phyloP scores from a whole-genome alignment of 2,888 invertebrate genomes.

The Mactromeris polynyma region DNA sequence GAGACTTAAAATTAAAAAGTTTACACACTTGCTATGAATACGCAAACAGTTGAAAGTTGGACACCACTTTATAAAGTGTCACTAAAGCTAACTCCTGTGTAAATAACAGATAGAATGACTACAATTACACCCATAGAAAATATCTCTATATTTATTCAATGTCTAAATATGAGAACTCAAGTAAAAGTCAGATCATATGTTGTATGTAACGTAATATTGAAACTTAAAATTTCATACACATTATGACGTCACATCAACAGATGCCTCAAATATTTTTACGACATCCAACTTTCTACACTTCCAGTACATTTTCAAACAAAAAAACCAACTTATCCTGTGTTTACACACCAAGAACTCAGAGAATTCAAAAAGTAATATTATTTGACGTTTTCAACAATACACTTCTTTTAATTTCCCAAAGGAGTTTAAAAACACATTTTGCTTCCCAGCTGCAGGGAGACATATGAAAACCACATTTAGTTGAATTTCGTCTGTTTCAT shows the following conservation, averaged over 20 bases:
- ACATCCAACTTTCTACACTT: not conserved
- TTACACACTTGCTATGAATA: not conserved
- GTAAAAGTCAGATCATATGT: not conserved
- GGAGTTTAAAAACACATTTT: slow-evolving; percentile 8
- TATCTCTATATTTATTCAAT: not conserved
- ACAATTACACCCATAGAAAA: not conserved
- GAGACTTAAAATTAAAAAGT: not conserved
- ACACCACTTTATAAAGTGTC: not conserved
- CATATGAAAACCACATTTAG: not conserved
- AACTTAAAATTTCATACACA: not conserved
- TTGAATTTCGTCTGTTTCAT: not conserved
- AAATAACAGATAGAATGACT: not conserved
- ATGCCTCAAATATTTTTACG: not conserved
- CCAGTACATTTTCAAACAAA: not conserved
- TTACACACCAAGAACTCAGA: slow-evolving; percentile 53
- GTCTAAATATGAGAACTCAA: not conserved
- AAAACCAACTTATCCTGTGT: not conserved
- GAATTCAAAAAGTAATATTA: not conserved
- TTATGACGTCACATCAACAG: not conserved
- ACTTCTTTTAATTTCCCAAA: slow-evolving; percentile 1
- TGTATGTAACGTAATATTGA: not conserved
- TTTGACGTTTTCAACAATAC: not conserved
- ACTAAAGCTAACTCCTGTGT: not conserved
- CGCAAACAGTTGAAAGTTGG: not conserved
- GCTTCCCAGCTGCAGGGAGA: not conserved